phyloP scores from a whole-genome alignment of 2,888 invertebrate species.

The Uloborus plumipes region DNA sequence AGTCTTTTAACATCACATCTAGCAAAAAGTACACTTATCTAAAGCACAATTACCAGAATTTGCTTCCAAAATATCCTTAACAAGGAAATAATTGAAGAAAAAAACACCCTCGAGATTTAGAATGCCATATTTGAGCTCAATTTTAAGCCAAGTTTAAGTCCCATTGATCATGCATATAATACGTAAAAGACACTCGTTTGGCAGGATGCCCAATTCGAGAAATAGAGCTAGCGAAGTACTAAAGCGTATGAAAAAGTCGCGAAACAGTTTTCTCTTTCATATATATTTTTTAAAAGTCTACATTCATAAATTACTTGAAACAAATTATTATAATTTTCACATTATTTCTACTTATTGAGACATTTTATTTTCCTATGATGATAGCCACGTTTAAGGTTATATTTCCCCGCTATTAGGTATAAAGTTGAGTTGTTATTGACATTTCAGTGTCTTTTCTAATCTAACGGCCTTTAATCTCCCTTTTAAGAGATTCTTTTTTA shows the following conservation, averaged over 20 bases:
- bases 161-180: slow-evolving; percentile 33
- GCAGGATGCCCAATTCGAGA: slow-evolving; percentile 17
- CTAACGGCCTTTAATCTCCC: too few species aligned
- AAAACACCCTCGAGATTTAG: background rate
- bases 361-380: too few species aligned
- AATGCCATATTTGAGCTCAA: slow-evolving; percentile 6
- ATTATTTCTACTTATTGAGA: background rate
- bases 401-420: too few species aligned
- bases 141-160: slow-evolving; percentile 13
- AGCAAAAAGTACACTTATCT: background rate
- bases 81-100: slow-evolving; percentile 4
- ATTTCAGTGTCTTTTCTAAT: too few species aligned
- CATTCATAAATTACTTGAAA: slow-evolving; percentile 12
- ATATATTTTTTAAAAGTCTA: slow-evolving; percentile 16
- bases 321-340: slow-evolving; percentile 10
- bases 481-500: too few species aligned
- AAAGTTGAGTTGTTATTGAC: too few species aligned
- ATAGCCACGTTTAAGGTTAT: too few species aligned
- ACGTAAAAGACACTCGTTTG: slow-evolving; percentile 21
- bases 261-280: background rate
- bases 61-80: background rate
- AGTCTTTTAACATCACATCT: too few species aligned
- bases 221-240: slow-evolving; percentile 10
- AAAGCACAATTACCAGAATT: slow-evolving; percentile 10
- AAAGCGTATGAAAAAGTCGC: slow-evolving; percentile 9